Percentiles rank a stretch among this genome's conserved stretches.
phyloP scores from a whole-genome alignment of 2,888 invertebrate genomes.

The Sturmia bella region DNA sequence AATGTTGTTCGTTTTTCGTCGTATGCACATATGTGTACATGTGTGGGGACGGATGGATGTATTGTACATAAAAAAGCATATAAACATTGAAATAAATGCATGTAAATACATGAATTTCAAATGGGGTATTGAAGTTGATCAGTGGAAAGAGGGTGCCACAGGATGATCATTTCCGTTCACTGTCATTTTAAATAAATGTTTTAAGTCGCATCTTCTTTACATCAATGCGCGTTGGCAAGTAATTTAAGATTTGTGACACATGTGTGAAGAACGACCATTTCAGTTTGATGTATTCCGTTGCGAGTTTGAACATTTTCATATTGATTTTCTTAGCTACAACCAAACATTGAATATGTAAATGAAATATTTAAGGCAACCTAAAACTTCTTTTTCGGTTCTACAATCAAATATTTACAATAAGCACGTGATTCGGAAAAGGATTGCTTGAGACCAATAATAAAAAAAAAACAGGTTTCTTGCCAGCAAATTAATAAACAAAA shows the following conservation, averaged over 20 bases:
- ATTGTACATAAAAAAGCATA: background rate
- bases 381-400: no score
- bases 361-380: no score
- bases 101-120: conserved; percentile 19
- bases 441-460: no score
- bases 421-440: no score
- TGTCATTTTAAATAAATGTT: conserved; percentile 60
- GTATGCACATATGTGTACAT: background rate
- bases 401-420: no score
- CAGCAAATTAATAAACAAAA: no score
- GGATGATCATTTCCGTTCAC: conserved; percentile 68
- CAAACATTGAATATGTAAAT: no score
- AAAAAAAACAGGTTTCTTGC: no score
- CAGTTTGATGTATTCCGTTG: background rate
- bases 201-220: conserved; percentile 34
- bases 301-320: background rate
- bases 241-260: conserved; percentile 42
- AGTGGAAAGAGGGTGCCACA: conserved; percentile 65
- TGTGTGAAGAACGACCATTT: conserved; percentile 52
- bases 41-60: background rate
- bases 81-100: background rate
- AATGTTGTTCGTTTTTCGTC: background rate
- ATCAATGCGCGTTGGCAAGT: background rate
- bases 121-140: conserved; percentile 40
- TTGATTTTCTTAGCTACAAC: no score